Percentiles rank a stretch among this genome's conserved stretches.
phyloP scores from a whole-genome alignment of 2,888 invertebrate species.

The Sinopyrophorus schimmeli region DNA sequence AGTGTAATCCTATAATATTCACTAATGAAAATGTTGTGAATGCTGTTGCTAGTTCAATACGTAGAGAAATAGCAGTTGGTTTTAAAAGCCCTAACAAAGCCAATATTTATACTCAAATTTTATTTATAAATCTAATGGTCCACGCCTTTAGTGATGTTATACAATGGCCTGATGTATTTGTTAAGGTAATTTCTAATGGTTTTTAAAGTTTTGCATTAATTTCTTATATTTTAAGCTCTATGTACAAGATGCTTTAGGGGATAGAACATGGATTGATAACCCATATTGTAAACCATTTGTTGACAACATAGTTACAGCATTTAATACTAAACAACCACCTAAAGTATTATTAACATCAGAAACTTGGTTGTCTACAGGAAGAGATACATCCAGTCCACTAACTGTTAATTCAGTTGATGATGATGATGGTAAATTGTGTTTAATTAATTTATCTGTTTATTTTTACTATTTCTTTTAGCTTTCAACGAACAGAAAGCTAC shows the following conservation, averaged over 20 bases:
- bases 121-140: constrained; percentile 83
- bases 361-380: constrained; percentile 58
- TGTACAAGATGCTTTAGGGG: constrained; percentile 92
- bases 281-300: constrained; percentile 89
- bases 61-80: constrained; percentile 72
- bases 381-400: constrained; percentile 54
- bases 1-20: constrained; percentile 77
- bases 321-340: constrained; percentile 78
- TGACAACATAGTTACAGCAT: constrained; percentile 86
- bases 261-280: constrained; percentile 92
- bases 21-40: constrained; percentile 75
- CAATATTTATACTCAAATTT: constrained; percentile 77
- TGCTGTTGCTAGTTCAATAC: constrained; percentile 79
- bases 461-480: constrained; percentile 40
- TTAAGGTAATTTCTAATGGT: constrained; percentile 75
- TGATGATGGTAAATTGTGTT: constrained; percentile 62
- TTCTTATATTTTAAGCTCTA: constrained; percentile 77
- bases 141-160: constrained; percentile 79
- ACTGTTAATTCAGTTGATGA: constrained; percentile 61
- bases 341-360: constrained; percentile 70
- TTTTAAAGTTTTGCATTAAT: neutral
- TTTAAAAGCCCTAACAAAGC: constrained; percentile 71
- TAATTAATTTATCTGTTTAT: constrained; percentile 1
- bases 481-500: constrained; percentile 53
- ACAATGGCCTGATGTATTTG: constrained; percentile 90